These are phyloP conservation scores for Macrosoma leucophasiata DNA, from an alignment of 2,888 invertebrate species.

Conservation along the genomic window DNA sequence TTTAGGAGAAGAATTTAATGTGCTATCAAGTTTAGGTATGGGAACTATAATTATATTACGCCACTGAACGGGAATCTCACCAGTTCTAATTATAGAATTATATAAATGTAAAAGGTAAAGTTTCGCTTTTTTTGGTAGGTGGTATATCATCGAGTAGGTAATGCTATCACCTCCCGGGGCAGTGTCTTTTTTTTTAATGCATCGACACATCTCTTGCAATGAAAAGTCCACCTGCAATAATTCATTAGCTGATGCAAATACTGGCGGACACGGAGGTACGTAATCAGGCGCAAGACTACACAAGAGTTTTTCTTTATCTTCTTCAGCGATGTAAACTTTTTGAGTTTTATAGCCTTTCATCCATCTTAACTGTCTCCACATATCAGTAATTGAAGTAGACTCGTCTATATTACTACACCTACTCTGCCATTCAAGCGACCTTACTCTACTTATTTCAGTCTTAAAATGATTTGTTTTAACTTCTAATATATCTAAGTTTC, in stretches of 20 bases:
- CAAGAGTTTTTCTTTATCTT: background rate
- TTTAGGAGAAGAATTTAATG: background rate
- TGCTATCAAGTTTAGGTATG: constrained; percentile 4
- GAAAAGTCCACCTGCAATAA: background rate
- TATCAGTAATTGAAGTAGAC: background rate
- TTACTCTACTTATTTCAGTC: constrained; percentile 1
- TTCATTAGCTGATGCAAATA: background rate
- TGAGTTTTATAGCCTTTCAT: constrained; percentile 4
- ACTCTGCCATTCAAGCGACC: constrained; percentile 4
- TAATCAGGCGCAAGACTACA: constrained; percentile 4
- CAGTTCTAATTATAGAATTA: background rate
- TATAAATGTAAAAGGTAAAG: constrained; percentile 1
- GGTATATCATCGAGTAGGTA: constrained; percentile 10
- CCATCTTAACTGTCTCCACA: constrained; percentile 10
- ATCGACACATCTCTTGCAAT: constrained; percentile 8
- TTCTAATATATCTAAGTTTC: constrained; percentile 3
- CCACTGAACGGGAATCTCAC: constrained; percentile 6
- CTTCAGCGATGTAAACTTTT: background rate
- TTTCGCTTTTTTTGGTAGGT: constrained; percentile 3
- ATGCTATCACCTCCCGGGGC: constrained; percentile 13
- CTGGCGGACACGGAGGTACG: constrained; percentile 1
- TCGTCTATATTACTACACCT: constrained; percentile 9
- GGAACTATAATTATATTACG: constrained; percentile 3
- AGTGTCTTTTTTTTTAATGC: constrained; percentile 11
- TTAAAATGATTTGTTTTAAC: background rate